Evolutionary conservation across 2,888 invertebrate genomes (phyloP).

Genomic region (Protonemura montana): DNA sequence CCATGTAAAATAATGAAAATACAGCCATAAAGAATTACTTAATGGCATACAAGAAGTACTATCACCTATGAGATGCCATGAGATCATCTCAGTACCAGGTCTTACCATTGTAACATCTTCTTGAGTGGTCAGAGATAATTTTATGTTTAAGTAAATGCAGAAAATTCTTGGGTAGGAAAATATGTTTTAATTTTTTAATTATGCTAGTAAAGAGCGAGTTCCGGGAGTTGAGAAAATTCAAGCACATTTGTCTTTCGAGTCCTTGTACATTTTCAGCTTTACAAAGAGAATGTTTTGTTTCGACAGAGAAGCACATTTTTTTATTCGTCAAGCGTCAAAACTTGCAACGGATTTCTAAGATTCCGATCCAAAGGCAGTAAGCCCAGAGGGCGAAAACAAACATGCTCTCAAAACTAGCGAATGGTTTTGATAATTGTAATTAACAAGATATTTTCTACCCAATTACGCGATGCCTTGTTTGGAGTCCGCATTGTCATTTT

Average conservation of each 20-base stretch:
- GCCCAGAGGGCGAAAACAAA: not conserved
- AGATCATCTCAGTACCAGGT: not conserved
- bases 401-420: not conserved
- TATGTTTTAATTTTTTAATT: no score
- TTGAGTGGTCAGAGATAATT: no score
- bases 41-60: not conserved
- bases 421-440: not conserved
- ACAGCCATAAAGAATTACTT: not conserved
- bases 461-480: not conserved
- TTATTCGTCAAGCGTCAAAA: not conserved
- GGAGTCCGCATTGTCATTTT: not conserved
- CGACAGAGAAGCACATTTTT: not conserved
- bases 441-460: not conserved
- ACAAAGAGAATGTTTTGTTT: no score
- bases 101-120: no score
- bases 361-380: not conserved
- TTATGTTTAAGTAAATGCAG: no score
- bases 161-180: no score
- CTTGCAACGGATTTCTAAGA: not conserved
- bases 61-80: not conserved
- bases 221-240: no score
- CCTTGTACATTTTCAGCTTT: no score
- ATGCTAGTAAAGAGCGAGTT: no score
- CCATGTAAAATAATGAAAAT: not conserved
- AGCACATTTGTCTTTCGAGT: no score